Percentiles rank a stretch among this genome's conserved stretches.
These are phyloP conservation scores for Plebejus argus DNA, from an alignment of 2,888 invertebrate species.

Conservation along the genomic window DNA sequence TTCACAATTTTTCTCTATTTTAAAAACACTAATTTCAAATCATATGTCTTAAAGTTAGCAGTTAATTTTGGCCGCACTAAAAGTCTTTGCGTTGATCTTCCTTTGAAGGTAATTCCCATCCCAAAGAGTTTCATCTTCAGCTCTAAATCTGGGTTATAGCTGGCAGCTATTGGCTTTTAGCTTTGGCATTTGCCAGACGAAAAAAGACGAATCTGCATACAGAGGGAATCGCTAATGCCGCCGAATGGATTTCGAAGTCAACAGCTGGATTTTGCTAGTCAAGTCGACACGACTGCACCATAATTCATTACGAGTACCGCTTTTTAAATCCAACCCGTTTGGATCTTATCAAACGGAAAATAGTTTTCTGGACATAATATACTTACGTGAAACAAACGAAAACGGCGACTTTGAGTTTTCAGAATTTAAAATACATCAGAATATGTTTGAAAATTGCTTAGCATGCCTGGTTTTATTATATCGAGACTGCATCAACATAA, in stretches of 20 bases:
- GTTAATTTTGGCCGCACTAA: background rate
- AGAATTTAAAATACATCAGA: no score
- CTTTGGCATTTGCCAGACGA: background rate
- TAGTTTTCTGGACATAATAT: no score
- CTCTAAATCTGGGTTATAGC: background rate
- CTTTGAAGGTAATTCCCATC: background rate
- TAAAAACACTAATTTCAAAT: no score
- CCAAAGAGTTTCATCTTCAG: background rate
- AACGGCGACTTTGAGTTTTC: no score
- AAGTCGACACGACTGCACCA: background rate
- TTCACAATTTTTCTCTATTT: background rate
- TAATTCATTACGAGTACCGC: background rate
- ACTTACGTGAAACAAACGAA: no score
- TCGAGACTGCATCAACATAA: background rate
- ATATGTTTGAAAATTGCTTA: no score
- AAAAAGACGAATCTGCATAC: background rate
- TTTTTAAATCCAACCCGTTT: no score
- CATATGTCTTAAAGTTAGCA: no score
- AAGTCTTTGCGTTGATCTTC: background rate
- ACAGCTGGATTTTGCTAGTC: background rate
- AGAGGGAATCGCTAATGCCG: conserved; percentile 1
- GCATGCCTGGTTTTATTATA: no score
- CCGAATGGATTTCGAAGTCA: background rate
- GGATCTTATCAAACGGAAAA: no score
- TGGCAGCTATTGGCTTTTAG: background rate